These are phyloP conservation scores for Melanotaenia maccullochi DNA, from an alignment of 2,797 vertebrate species.

Conservation along the genomic window DNA sequence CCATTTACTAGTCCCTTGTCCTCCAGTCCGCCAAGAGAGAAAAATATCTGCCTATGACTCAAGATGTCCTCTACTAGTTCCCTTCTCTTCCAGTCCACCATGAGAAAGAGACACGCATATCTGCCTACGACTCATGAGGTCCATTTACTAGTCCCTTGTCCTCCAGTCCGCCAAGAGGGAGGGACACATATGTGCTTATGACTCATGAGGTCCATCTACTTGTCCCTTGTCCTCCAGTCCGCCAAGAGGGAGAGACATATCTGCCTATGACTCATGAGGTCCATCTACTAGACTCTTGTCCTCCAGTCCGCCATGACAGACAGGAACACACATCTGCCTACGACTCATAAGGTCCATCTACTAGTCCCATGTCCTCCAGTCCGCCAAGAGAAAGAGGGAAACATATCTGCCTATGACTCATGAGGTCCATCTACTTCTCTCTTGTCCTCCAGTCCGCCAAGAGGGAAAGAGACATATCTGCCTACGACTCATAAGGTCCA, in stretches of 20 bases:
- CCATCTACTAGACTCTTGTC: constrained; percentile 46
- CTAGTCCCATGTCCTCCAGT: constrained; percentile 49
- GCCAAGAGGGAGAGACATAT: constrained; percentile 29
- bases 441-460: constrained; percentile 52
- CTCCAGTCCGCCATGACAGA: constrained; percentile 13
- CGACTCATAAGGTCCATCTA: constrained; percentile 18
- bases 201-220: constrained; percentile 39
- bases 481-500: constrained; percentile 44
- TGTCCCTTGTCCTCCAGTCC: constrained; percentile 56
- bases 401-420: constrained; percentile 46
- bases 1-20: constrained; percentile 53
- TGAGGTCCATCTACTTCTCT: constrained; percentile 49
- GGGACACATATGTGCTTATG: constrained; percentile 43
- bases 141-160: constrained; percentile 44
- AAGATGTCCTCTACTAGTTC: constrained; percentile 38
- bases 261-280: constrained; percentile 36
- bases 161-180: constrained; percentile 46
- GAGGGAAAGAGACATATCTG: constrained; percentile 29
- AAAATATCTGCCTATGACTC: constrained; percentile 35
- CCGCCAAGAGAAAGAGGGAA: constrained; percentile 33
- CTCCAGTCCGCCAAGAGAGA: constrained; percentile 48
- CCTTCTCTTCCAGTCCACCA: constrained; percentile 49
- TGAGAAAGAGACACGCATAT: constrained; percentile 36
- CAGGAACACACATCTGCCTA: constrained; percentile 30
- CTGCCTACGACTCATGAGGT: constrained; percentile 29